Conservation (phyloP, 2,113 vertebrate genomes). For the Jacana jacana region DNA sequence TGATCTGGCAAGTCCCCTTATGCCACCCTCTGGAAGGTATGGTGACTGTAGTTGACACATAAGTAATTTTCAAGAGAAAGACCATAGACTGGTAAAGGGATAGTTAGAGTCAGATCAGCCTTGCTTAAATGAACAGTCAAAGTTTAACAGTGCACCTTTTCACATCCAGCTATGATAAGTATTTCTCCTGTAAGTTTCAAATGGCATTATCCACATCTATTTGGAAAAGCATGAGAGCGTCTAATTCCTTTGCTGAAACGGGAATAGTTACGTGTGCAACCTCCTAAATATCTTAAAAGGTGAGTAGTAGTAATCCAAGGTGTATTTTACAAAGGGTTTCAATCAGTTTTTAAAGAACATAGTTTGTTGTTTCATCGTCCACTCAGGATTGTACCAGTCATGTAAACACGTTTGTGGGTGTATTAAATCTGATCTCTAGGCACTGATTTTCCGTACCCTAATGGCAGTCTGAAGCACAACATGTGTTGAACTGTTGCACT, state of each 20-base stretch:
- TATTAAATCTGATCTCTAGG: background rate
- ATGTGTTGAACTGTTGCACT: background rate
- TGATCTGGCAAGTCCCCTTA: background rate
- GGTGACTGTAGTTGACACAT: background rate
- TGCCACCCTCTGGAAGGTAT: constrained; percentile 31
- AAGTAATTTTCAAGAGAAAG: background rate
- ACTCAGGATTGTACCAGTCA: rapidly evolving
- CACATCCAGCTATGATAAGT: background rate
- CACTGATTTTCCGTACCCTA: rapidly evolving
- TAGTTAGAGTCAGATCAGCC: too few species aligned
- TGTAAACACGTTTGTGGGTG: rapidly evolving
- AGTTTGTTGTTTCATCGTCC: background rate
- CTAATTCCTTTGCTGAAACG: background rate
- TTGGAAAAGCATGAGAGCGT: background rate
- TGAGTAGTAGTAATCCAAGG: rapidly evolving
- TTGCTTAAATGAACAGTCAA: background rate
- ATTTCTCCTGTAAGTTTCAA: background rate
- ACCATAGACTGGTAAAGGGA: rapidly evolving
- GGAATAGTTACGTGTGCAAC: background rate
- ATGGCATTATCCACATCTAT: rapidly evolving
- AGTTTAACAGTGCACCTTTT: background rate
- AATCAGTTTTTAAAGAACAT: rapidly evolving
- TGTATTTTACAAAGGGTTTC: background rate
- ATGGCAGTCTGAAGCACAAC: background rate
- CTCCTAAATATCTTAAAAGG: background rate